Conservation (phyloP, 2,113 vertebrate species). For the Nipponia nippon region DNA sequence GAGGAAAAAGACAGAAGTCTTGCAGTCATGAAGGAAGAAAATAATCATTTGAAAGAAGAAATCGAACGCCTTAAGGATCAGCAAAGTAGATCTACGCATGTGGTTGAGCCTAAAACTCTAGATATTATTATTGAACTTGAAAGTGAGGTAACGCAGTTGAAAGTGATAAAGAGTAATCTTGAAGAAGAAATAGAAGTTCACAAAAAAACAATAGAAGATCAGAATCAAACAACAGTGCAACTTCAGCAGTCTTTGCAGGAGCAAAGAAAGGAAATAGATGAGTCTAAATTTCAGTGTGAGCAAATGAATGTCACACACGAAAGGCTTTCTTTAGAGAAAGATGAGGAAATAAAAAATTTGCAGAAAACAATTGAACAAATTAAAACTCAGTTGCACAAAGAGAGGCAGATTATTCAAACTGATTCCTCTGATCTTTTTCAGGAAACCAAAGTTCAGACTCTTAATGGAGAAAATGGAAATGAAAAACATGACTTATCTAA, state of each 20-base stretch:
- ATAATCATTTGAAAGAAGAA: constrained; percentile 95
- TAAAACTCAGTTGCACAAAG: constrained; percentile 72
- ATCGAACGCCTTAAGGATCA: constrained; percentile 89
- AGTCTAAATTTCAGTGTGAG: constrained; percentile 81
- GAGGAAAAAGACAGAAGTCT: constrained; percentile 92
- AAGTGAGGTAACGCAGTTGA: constrained; percentile 86
- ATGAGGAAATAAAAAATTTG: constrained; percentile 85
- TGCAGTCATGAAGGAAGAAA: constrained; percentile 93
- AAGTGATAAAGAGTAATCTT: constrained; percentile 72
- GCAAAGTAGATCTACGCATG: constrained; percentile 77
- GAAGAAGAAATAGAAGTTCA: constrained; percentile 83
- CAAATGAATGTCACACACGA: constrained; percentile 84
- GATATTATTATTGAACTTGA: constrained; percentile 91
- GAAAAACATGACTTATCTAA: constrained; percentile 98
- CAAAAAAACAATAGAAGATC: constrained; percentile 82
- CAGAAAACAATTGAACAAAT: constrained; percentile 81
- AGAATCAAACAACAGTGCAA: constrained; percentile 75
- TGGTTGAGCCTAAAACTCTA: constrained; percentile 83
- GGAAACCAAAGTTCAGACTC: constrained; percentile 85
- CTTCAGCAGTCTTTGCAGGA: constrained; percentile 84
- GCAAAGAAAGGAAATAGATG: constrained; percentile 85
- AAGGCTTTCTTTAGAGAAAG: constrained; percentile 82
- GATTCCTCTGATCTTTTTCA: constrained; percentile 83
- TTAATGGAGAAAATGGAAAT: constrained; percentile 88
- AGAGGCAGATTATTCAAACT: constrained; percentile 66